A percentile compares a stretch with the other conserved stretches of the same genome.
Evolutionary conservation across 23 tunicate genomes (phyloP).

Genomic region (Pegea sp.): DNA sequence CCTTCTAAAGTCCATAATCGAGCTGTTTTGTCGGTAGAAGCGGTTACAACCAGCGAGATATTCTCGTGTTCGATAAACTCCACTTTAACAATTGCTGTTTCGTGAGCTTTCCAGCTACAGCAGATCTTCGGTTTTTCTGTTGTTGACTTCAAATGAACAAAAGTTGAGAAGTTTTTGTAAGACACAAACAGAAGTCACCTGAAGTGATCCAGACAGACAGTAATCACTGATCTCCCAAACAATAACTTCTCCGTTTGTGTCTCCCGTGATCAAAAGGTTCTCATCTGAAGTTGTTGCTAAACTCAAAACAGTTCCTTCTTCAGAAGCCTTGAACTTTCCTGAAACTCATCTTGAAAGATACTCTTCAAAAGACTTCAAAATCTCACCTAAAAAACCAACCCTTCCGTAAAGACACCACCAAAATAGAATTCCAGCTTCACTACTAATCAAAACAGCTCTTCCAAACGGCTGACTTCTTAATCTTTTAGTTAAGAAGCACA

Average conservation of each 20-base stretch:
- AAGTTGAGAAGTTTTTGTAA: neutral
- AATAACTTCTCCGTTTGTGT: slow-evolving; percentile 34
- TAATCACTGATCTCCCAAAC: slow-evolving; percentile 68
- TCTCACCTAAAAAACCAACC: slow-evolving; percentile 27
- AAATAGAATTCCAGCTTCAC: slow-evolving; percentile 41
- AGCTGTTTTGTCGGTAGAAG: slow-evolving; percentile 75
- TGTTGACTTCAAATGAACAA: neutral
- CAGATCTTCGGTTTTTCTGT: slow-evolving; percentile 20
- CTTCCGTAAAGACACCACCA: slow-evolving; percentile 72
- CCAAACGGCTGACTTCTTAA: slow-evolving; percentile 7
- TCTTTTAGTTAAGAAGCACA: slow-evolving; percentile 37
- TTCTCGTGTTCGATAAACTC: slow-evolving; percentile 51
- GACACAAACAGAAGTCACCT: slow-evolving; percentile 4
- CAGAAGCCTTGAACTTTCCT: neutral
- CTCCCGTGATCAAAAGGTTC: slow-evolving; percentile 34
- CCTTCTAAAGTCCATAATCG: slow-evolving; percentile 95
- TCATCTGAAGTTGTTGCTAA: slow-evolving; percentile 40
- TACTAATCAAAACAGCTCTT: slow-evolving; percentile 46
- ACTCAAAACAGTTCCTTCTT: slow-evolving; percentile 44
- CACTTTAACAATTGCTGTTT: slow-evolving; percentile 40
- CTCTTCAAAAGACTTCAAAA: too few relatives aligned
- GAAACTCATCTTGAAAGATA: too few relatives aligned
- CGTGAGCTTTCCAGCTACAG: slow-evolving; percentile 77
- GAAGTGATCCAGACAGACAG: slow-evolving; percentile 28
- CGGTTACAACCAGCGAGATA: slow-evolving; percentile 41